Base-by-base conservation (phyloP, 1,140 invertebrate genomes). In the Drosophila cardini region DNA sequence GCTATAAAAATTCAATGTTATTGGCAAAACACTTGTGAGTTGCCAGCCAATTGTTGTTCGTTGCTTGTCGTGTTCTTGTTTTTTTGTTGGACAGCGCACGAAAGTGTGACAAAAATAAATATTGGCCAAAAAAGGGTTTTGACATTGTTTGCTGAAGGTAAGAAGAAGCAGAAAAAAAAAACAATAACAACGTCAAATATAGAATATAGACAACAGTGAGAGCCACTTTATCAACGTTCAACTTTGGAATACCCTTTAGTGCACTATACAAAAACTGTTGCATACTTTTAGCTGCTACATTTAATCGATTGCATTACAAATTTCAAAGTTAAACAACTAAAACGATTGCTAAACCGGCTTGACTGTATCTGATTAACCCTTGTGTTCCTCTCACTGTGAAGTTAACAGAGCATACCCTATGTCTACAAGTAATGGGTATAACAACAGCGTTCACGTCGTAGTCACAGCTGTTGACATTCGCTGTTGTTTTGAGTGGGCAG, bases 1-100 rank as follows among this genome's bases (percentile, higher is more conserved):
- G 53, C 69, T 61, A 76, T 79, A 79, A 76, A 72, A 72, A 72
- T 81, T 72, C 76, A 81, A 79, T 81, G 78, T 79, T 81, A 81
- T 79, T 81, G 63, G 63, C 72, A 70, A 11, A 30, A 40, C 42
- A 56, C 69, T 72, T 72, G 69, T 21, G 62, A 63, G 57, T 36
- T 18, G 30, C 21, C 50, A 50, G 43, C 16, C 13, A 15, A 40
- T 50, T 52, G 42, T 26, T 57, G 36, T 46, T 16, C 21, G 21
- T 26, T 26, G 21, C 4, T 26, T 26, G 2, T 26, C 21, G 21
- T 26, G 46, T 53, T 64, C 48, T 52, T 63, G 2, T 16, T 38
- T 0, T 38, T 38, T 10, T 16, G 45, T 18, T 53, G 50, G 46
- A 10, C 48, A 48, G 40, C 58, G 32, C 10, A 53, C 21, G 21